These are phyloP conservation scores for Leucosticte australis DNA, from an alignment of 2,113 vertebrate genomes.

Conservation along the genomic window DNA sequence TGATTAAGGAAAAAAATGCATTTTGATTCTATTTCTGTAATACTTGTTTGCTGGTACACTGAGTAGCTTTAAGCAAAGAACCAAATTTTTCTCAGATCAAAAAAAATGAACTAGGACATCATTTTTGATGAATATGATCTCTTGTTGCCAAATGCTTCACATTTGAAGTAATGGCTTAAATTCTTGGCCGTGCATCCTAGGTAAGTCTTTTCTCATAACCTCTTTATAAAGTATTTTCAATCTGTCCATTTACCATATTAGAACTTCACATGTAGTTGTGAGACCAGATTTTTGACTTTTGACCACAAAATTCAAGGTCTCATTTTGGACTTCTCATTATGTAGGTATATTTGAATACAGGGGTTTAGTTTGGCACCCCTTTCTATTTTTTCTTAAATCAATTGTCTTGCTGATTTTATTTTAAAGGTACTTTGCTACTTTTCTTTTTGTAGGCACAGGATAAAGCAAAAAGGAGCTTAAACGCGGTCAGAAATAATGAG, in stretches of 20 bases:
- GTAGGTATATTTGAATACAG: neutral
- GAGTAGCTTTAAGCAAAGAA: constrained; percentile 44
- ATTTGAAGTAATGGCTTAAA: constrained; percentile 68
- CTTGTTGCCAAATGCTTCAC: constrained; percentile 66
- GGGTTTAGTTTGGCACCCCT: neutral
- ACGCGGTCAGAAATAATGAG: neutral
- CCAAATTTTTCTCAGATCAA: constrained; percentile 47
- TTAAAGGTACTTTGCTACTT: neutral
- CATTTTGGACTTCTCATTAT: neutral
- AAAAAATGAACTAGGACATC: constrained; percentile 48
- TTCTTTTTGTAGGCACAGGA: neutral
- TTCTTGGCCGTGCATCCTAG: constrained; percentile 57
- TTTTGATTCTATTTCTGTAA: neutral
- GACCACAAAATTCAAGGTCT: neutral
- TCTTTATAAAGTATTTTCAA: constrained; percentile 64
- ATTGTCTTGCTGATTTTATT: neutral
- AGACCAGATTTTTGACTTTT: constrained; percentile 13
- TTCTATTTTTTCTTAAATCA: neutral
- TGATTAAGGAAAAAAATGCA: neutral
- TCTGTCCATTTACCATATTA: neutral
- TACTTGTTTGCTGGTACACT: constrained; percentile 2
- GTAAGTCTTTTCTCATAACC: constrained; percentile 71
- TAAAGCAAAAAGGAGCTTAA: constrained; percentile 23
- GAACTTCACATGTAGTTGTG: constrained; percentile 29
- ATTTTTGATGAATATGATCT: constrained; percentile 60